Percentiles rank a stretch among this genome's conserved stretches.
Evolutionary conservation across 2,888 invertebrate genomes (phyloP).

Genomic region (Meliscaeva auricollis): DNA sequence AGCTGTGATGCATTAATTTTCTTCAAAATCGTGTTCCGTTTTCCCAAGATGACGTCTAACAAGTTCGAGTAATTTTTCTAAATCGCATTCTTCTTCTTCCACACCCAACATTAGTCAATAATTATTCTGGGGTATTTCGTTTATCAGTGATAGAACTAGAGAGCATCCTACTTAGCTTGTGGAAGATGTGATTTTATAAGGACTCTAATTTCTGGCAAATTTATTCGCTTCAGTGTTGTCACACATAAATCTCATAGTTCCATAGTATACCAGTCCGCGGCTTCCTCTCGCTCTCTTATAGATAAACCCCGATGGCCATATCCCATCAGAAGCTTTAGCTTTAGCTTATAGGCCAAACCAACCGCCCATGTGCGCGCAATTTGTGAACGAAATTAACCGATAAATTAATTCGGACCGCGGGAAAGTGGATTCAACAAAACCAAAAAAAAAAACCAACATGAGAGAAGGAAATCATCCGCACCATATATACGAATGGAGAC

Average conservation of each 20-base stretch:
- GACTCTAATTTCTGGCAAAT: slow-evolving; percentile 66
- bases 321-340: slow-evolving; percentile 44
- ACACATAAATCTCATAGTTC: slow-evolving; percentile 64
- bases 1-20: slow-evolving; percentile 2
- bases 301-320: slow-evolving; percentile 57
- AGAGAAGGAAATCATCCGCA: neutral
- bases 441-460: slow-evolving; percentile 35
- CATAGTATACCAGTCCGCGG: neutral
- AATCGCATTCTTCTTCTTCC: slow-evolving; percentile 47
- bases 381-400: slow-evolving; percentile 83
- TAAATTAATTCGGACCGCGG: slow-evolving; percentile 80
- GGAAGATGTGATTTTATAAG: too few species aligned
- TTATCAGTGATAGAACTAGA: neutral
- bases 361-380: slow-evolving; percentile 81
- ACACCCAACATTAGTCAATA: slow-evolving; percentile 52
- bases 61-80: slow-evolving; percentile 51
- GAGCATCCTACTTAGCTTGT: too few species aligned
- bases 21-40: slow-evolving; percentile 26
- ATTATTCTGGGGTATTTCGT: neutral
- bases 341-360: slow-evolving; percentile 39
- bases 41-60: slow-evolving; percentile 12
- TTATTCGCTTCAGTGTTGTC: slow-evolving; percentile 52
- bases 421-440: slow-evolving; percentile 51
- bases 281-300: slow-evolving; percentile 49
- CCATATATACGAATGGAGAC: neutral